phyloP scores from a whole-genome alignment of 2,797 vertebrate genomes.

The Menidia menidia region DNA sequence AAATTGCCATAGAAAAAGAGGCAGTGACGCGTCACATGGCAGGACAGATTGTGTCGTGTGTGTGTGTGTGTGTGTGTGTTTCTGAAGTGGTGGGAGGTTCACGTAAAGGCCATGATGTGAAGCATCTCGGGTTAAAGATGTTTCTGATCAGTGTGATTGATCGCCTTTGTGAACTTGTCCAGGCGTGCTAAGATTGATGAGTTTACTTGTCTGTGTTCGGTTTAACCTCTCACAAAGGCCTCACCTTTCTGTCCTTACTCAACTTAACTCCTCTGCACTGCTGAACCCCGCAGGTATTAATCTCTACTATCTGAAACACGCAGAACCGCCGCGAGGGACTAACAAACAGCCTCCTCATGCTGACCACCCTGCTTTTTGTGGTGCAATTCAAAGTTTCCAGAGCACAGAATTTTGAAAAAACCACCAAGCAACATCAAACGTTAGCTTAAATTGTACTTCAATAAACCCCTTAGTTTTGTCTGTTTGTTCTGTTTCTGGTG shows the following conservation, averaged over 20 bases:
- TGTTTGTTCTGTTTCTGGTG: constrained; percentile 41
- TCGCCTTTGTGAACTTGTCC: constrained; percentile 36
- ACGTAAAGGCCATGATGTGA: constrained; percentile 14
- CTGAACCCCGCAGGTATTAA: constrained; percentile 54
- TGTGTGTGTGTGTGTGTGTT: constrained; percentile 14
- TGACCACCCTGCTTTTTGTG: constrained; percentile 14
- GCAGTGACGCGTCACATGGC: constrained; percentile 8
- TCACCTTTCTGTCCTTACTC: constrained; percentile 58
- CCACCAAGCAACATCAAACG: constrained; percentile 18
- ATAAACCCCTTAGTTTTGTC: constrained; percentile 23
- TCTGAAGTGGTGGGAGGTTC: constrained; percentile 16
- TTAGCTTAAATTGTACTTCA: constrained; percentile 17
- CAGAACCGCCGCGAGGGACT: background rate
- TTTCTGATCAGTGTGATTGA: constrained; percentile 62
- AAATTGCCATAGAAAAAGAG: constrained; percentile 35
- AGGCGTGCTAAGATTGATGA: constrained; percentile 56
- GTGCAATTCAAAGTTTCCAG: constrained; percentile 25
- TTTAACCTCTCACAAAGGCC: constrained; percentile 60
- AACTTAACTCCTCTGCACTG: constrained; percentile 52
- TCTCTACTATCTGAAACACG: constrained; percentile 41
- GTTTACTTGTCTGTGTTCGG: constrained; percentile 43
- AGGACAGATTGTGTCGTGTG: background rate
- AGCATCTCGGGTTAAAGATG: constrained; percentile 42
- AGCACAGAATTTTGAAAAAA: constrained; percentile 26
- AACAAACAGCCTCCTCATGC: constrained; percentile 4